phyloP scores from a whole-genome alignment of 2,113 vertebrate species.

The Pachyramphus minor region DNA sequence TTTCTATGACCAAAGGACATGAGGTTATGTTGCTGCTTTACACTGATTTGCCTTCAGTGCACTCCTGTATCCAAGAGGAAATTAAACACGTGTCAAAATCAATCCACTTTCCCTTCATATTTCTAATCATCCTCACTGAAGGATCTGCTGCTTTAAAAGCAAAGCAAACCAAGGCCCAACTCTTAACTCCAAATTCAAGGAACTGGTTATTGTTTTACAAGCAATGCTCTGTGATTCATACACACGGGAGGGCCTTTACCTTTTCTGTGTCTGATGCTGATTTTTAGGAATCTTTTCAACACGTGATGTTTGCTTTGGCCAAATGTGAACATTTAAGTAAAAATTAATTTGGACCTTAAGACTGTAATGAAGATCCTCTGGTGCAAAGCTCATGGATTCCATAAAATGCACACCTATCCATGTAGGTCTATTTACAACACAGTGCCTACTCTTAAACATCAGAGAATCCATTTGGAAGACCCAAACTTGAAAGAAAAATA shows the following conservation, averaged over 20 bases:
- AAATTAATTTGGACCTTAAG: neutral
- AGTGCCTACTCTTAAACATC: neutral
- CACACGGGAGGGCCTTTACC: neutral
- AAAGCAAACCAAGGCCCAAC: neutral
- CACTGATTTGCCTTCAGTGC: neutral
- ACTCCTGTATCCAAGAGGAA: neutral
- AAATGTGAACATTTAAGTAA: neutral
- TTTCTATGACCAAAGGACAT: neutral
- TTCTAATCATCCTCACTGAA: neutral
- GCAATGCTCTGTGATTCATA: neutral
- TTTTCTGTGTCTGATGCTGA: neutral
- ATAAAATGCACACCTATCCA: rapidly evolving
- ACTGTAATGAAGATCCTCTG: neutral
- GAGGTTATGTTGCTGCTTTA: neutral
- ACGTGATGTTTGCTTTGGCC: neutral
- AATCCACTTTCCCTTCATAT: neutral
- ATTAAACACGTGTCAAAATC: neutral
- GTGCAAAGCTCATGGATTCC: neutral
- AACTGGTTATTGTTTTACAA: neutral
- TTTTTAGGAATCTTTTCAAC: neutral
- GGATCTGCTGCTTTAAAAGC: neutral
- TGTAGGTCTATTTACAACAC: neutral
- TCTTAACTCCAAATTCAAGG: neutral
- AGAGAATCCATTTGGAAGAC: neutral
- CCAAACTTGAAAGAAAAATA: neutral